A percentile compares a stretch with the other conserved stretches of the same genome.
Evolutionary conservation across 1,140 invertebrate species (phyloP).

Genomic region (Bombus impatiens): DNA sequence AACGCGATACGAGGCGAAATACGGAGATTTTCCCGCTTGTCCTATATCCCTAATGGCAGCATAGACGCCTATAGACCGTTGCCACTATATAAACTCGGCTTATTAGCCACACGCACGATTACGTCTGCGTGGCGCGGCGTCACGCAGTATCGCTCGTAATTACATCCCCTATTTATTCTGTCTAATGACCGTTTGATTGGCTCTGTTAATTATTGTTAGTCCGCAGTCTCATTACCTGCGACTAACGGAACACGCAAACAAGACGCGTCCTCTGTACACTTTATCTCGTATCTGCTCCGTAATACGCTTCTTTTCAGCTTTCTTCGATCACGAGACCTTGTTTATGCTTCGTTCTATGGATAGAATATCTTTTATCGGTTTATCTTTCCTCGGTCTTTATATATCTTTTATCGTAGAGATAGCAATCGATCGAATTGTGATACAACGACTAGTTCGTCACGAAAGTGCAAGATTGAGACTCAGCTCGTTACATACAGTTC

Average conservation of each 20-base stretch:
- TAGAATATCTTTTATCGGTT: background rate
- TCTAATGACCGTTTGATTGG: slow-evolving; percentile 63
- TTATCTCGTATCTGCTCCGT: background rate
- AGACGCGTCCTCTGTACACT: background rate
- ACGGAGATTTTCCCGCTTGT: too few species aligned
- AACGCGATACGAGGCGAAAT: too few species aligned
- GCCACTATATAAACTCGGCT: slow-evolving; percentile 31
- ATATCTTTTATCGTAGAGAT: background rate
- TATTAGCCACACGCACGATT: slow-evolving; percentile 58
- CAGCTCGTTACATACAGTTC: too few species aligned
- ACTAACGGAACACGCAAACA: slow-evolving; percentile 54
- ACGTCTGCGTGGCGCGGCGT: slow-evolving; percentile 7
- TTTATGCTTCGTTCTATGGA: background rate
- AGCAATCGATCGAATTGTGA: background rate
- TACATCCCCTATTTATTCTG: slow-evolving; percentile 59
- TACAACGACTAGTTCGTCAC: background rate
- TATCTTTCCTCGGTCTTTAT: background rate
- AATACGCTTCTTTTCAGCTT: background rate
- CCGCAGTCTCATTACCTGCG: slow-evolving; percentile 38
- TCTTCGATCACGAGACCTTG: background rate
- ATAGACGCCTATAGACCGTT: too few species aligned
- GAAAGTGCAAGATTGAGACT: too few species aligned
- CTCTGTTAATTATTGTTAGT: slow-evolving; percentile 62
- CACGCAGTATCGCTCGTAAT: slow-evolving; percentile 52
- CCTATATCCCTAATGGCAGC: too few species aligned